phyloP scores from a whole-genome alignment of 2,113 vertebrate genomes.

The Danionella cerebrum region DNA sequence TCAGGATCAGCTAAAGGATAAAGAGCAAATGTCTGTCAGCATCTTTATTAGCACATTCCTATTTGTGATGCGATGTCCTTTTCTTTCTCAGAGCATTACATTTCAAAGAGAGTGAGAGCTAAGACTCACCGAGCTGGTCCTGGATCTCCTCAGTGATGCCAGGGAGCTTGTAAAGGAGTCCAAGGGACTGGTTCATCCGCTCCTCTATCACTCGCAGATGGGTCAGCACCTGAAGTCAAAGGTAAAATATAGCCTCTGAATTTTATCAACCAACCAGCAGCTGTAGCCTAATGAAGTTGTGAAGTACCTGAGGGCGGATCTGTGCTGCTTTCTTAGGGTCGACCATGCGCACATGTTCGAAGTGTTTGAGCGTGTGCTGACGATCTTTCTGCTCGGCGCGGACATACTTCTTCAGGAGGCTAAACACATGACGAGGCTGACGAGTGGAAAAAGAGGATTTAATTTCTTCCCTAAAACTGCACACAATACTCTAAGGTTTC shows the following conservation, averaged over 20 bases:
- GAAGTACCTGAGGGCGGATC: slow-evolving; percentile 95
- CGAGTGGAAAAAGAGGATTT: neutral
- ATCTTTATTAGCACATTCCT: no score
- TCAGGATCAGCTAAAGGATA: no score
- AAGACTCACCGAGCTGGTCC: slow-evolving; percentile 91
- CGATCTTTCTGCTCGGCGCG: slow-evolving; percentile 96
- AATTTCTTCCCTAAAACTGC: no score
- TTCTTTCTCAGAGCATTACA: no score
- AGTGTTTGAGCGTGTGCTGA: slow-evolving; percentile 95
- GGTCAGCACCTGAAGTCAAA: slow-evolving; percentile 78
- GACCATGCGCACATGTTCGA: slow-evolving; percentile 94
- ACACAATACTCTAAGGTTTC: no score
- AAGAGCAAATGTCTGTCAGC: no score
- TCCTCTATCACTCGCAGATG: slow-evolving; percentile 96
- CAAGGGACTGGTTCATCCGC: slow-evolving; percentile 96
- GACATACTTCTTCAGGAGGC: slow-evolving; percentile 94
- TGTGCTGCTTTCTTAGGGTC: slow-evolving; percentile 98
- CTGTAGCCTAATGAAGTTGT: no score
- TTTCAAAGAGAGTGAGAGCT: no score
- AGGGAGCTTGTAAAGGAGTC: slow-evolving; percentile 92
- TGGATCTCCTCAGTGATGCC: slow-evolving; percentile 91
- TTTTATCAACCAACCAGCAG: no score
- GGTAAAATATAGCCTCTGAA: neutral
- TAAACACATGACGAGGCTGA: slow-evolving; percentile 92
- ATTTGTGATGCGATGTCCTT: no score